Evolutionary conservation across 2,113 vertebrate genomes (phyloP), one percentile per base, ranked within the genome.

Genomic region (Tringa solitaria): DNA sequence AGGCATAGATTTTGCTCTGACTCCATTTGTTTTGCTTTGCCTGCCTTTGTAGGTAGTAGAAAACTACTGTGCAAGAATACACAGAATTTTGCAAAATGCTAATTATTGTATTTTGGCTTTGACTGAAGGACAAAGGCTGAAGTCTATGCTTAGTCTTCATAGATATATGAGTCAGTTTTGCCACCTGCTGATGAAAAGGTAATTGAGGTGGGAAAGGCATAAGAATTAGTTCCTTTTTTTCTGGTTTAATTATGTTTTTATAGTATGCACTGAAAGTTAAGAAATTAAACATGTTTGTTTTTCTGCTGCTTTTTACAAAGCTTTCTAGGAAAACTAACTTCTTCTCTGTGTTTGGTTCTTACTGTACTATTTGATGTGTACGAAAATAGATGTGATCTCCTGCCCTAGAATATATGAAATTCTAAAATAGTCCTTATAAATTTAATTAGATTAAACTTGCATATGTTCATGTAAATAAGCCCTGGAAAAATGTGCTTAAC

Each of bases 111-210:
- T 80, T 86, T 94, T 90, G 61, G 12, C 32, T 75, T 82, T 93
- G 50, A 32, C 46, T 90, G 53, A 85, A 94, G 68, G 73, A 69
- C 23, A 61, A 79, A 82, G 14, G 35, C 65, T 78, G 14, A 84
- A 90, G 46, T 67, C 17, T 79, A 6, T 87, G 41, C n/a, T 88
- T 64, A 64, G n/a, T 67, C 16, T 57, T 92, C 61, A 27, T 17
- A 90, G 82, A 81, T 18, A 59, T 1, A 5, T 39, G 51, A 89
- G 70, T 64, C 75, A 74, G 84, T 96, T 97, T 96, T 97, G 92
- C 90, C 86, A 91, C 88, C 90, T 97, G 70, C 81, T 97, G 90
- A 78, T 87, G 61, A 81, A 86, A 91, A 70, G 35, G 33, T 96
- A 78, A 80, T 84, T 89, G 86, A 90, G 30, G 32, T 56, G 32